Evolutionary conservation across 64 coral and sea anemone species (phyloP).

Genomic region (Acropora yongei): DNA sequence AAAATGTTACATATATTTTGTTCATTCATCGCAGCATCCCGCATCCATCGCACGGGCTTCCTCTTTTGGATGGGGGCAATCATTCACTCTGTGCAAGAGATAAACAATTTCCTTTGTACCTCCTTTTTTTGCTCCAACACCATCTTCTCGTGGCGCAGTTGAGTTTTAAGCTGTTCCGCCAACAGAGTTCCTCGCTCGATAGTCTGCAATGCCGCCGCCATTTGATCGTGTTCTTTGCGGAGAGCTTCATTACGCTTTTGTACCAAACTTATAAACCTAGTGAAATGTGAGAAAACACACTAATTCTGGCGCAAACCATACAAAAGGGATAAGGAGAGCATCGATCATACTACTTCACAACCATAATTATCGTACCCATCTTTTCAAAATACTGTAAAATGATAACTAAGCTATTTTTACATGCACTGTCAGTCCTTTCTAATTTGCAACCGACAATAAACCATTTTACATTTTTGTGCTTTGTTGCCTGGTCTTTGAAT

Average conservation of each 20-base stretch:
- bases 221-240: constrained; percentile 71
- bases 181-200: constrained; percentile 83
- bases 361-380: no score
- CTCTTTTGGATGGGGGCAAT: neutral
- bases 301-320: neutral
- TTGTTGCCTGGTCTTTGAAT: no score
- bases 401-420: no score
- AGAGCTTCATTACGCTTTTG: constrained; percentile 77
- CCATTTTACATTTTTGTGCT: no score
- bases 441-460: no score
- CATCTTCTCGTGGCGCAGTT: constrained; percentile 93
- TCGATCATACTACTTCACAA: neutral
- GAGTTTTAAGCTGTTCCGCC: constrained; percentile 88
- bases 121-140: constrained; percentile 98
- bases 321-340: neutral
- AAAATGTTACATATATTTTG: neutral
- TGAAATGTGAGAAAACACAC: neutral
- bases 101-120: constrained; percentile 25
- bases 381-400: no score
- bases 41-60: neutral
- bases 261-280: constrained; percentile 83
- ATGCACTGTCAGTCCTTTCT: no score
- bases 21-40: neutral
- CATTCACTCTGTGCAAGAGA: no score
- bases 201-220: constrained; percentile 85